Conservation (phyloP, 2,113 vertebrate species). For the Helogale parvula region DNA sequence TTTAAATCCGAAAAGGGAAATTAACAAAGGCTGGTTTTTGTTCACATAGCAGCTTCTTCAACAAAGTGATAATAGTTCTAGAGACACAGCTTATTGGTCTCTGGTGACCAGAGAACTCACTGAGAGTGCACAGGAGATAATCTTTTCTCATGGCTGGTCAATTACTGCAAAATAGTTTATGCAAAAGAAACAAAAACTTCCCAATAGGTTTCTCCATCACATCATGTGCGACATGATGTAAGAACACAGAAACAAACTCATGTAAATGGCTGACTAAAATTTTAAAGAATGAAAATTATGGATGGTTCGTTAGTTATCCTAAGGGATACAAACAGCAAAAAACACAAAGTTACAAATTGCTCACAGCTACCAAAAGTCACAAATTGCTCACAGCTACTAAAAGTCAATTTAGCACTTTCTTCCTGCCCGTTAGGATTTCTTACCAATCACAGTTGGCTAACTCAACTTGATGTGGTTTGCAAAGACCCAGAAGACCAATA, state of each 20-base stretch:
- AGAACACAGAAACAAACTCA: conserved; percentile 71
- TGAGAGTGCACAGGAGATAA: conserved; percentile 48
- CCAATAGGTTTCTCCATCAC: conserved; percentile 69
- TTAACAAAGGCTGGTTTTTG: conserved; percentile 76
- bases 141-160: conserved; percentile 70
- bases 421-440: conserved; percentile 56
- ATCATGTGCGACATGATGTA: conserved; percentile 77
- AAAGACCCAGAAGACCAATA: conserved; percentile 63
- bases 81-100: conserved; percentile 77
- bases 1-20: conserved; percentile 77
- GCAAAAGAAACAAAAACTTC: conserved; percentile 77
- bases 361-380: conserved; percentile 54
- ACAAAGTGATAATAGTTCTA: conserved; percentile 73
- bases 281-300: conserved; percentile 10
- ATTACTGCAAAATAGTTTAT: conserved; percentile 78
- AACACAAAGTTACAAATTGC: conserved; percentile 52
- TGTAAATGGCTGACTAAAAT: not conserved
- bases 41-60: conserved; percentile 79
- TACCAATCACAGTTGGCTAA: conserved; percentile 44
- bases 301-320: not conserved
- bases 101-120: conserved; percentile 47
- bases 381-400: conserved; percentile 51
- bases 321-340: conserved; percentile 52
- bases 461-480: conserved; percentile 68
- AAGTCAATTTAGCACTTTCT: conserved; percentile 37